Evolutionary conservation across 2,797 vertebrate genomes (phyloP), one percentile per base, ranked within the genome.

Genomic region (Bovichtus variegatus): DNA sequence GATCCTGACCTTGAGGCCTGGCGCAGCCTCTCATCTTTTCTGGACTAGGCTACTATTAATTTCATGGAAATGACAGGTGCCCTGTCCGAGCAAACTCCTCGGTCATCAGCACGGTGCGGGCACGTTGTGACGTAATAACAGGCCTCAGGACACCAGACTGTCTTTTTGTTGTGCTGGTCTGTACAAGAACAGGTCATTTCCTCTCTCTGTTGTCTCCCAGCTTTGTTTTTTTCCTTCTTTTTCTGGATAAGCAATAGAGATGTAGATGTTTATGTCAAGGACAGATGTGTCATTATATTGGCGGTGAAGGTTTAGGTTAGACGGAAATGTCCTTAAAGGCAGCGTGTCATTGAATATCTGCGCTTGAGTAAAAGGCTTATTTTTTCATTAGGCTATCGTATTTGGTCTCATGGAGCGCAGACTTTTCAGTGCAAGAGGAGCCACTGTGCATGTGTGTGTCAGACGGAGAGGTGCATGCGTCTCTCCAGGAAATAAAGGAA

Each of bases 401-500:
- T 68, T 44, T 11, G 13, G 50, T 72, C 59, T 76, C 57, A 27
- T 27, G 59, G 61, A 74, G 40, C 54, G 43, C 76, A 54, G 59
- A 66, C 38, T 46, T 29, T 49, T 62, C 50, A 36, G 23, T 29
- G 71, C 51, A 34, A 29, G 53, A 63, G 63, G 61, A 62, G 65
- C 40, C 3, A 9, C 7, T 34, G 41, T 46, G 60, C 15, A 43
- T n/a, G 40, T 13, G 27, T 21, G 6, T 8, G 6, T 18, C 3
- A 1, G 16, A 18, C 13, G 21, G 36, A 25, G 21, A 55, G 58
- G 13, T 27, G 61, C 31, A 6, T 15, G 71, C 34, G 74, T 62
- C 44, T 54, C 78, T 76, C 61, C 65, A 70, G 69, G 79, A 82
- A 64, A 82, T 13, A 61, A 64, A 78, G 81, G 80, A 80, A 82